Evolutionary conservation across 2,113 vertebrate genomes (phyloP), one percentile per base, ranked within the genome.

Genomic region (Hemicordylus capensis): DNA sequence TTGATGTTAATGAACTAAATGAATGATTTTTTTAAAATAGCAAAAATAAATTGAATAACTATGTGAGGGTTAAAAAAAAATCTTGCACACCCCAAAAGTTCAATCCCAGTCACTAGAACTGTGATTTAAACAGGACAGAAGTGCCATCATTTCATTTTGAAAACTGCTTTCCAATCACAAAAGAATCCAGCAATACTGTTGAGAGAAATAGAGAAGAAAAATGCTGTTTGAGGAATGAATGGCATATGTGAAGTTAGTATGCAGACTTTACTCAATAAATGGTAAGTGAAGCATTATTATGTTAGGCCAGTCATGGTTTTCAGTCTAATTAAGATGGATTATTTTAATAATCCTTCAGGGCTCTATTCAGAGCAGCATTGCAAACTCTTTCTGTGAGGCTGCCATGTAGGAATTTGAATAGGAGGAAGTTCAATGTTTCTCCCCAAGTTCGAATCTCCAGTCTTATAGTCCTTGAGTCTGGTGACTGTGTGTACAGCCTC

Each of bases 291-390:
- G 17, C 51, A 87, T 93, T 94, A 91, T 90, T 93, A 93, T 89
- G 89, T 94, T 91, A 93, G 84, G 70, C 54, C 26, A 83, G 34
- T 85, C 93, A 91, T 87, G 83, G 67, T 92, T 95, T 93, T 93
- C 87, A 85, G 76, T 67, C 15, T 93, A 96, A 96, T 95, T 94
- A 94, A 95, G 93, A 95, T 83, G 83, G 90, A 94, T 94, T 88
- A 81, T 76, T 91, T 94, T 93, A 95, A 95, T 95, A 94, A 91
- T 86, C 89, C 85, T 92, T 89, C 58, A 89, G 88, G 89, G 89
- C 58, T 93, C 85, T 78, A 91, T 92, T 94, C 91, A 31, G 26
- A 92, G 83, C 74, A 89, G 34, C 83, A 61, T 91, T 91, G 70
- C 79, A 91, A 87, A 91, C 87, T 79, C 24, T 87, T 93, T 89